Evolutionary conservation across 2,888 invertebrate genomes (phyloP), one percentile per base, ranked within the genome.

Genomic region (Zonitis immaculata): DNA sequence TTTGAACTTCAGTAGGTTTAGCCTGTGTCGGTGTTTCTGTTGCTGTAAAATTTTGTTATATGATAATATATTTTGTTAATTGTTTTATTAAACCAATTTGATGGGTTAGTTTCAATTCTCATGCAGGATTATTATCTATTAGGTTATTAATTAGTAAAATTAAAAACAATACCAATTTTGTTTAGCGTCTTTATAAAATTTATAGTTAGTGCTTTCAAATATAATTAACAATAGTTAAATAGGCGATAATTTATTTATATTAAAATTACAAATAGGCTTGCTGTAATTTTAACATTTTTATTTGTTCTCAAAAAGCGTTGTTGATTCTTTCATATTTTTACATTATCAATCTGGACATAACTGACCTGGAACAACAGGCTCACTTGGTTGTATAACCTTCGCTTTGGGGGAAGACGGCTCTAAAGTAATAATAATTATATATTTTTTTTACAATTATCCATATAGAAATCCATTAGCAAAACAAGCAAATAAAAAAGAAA

Each of bases 321-420:
- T n/a, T 39, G 3, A 16, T n/a, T 39, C 6, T 18, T n/a, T 11
- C n/a, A 16, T 14, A n/a, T 14, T 35, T 20, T 39, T 20, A 4
- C n/a, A n/a, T 39, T 20, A 39, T 20, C 39, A 39, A 20, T 39
- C 39, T 39, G 39, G 20, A 39, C 11, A 18, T 43, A 60, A 25
- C 54, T 66, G 57, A n/a, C 64, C 50, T 63, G 52, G 54, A 55
- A 51, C 47, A 55, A 61, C 49, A 58, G 51, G 52, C 55, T 59
- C 35, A 61, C 60, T 18, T 54, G 55, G 26, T 51, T 51, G 49
- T 56, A 54, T 46, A 60, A 51, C 54, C n/a, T 39, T 20, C 18
- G 39, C 16, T 39, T 39, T 39, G 5, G 39, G 20, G 16, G 39
- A 11, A 20, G 39, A 39, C 8, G 39, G 39, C 39, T 39, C 39